Conservation (phyloP, 2,113 vertebrate genomes). For the Rutilus rutilus region DNA sequence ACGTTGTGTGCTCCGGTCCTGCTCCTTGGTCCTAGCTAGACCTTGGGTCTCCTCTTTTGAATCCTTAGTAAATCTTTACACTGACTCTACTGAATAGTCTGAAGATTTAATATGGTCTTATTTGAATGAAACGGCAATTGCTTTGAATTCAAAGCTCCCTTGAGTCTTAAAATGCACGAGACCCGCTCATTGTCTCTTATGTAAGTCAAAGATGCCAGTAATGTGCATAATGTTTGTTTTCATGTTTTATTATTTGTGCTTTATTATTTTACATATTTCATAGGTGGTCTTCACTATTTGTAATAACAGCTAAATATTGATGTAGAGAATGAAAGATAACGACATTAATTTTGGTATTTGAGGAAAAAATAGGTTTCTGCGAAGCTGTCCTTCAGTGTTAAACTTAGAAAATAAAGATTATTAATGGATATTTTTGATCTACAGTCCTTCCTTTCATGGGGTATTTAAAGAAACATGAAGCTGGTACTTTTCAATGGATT, state of each 20-base stretch:
- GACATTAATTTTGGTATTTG: not conserved
- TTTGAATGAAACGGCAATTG: not conserved
- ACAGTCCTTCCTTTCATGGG: not conserved
- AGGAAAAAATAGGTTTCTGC: not conserved
- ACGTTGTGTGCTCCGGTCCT: too few relatives aligned
- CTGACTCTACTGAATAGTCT: not conserved
- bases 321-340: not conserved
- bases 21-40: too few relatives aligned
- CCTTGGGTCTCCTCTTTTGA: too few relatives aligned
- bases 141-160: not conserved
- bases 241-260: not conserved
- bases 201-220: not conserved
- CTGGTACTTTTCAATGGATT: not conserved
- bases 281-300: not conserved
- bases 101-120: not conserved
- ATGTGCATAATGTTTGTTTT: not conserved
- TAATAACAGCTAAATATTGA: not conserved
- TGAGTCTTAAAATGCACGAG: not conserved
- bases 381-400: not conserved
- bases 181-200: not conserved
- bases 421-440: not conserved
- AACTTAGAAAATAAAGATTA: not conserved
- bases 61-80: not conserved
- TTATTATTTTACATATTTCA: not conserved
- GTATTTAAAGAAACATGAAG: not conserved